phyloP scores from a whole-genome alignment of 30 jellyfish, hydroid and myxozoan species.

The Cassiopea andromeda region DNA sequence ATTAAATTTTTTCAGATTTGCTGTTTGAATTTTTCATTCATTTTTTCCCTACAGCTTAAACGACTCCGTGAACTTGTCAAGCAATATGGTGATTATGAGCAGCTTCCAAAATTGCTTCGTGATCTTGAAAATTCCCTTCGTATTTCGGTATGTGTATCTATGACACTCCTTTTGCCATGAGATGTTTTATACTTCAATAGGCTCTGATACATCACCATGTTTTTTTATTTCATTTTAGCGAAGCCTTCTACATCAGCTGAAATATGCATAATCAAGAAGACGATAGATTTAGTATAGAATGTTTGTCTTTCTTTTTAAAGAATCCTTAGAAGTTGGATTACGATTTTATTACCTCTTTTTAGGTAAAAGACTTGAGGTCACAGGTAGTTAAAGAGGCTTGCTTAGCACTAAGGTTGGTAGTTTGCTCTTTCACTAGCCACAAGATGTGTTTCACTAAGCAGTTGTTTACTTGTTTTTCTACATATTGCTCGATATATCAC shows the following conservation, averaged over 20 bases:
- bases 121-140: conserved; percentile 84
- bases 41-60: conserved; percentile 62
- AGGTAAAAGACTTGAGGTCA: conserved; percentile 95
- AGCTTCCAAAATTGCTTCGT: conserved; percentile 73
- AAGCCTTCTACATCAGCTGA: background rate
- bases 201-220: background rate
- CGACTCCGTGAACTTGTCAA: conserved; percentile 79
- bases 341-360: background rate
- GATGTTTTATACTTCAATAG: background rate
- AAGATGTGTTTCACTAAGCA: too few relatives aligned
- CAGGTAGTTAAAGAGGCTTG: conserved; percentile 84
- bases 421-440: too few relatives aligned
- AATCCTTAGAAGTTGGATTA: background rate
- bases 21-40: background rate
- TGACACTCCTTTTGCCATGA: background rate
- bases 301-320: too few relatives aligned
- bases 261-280: background rate
- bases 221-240: background rate
- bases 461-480: too few relatives aligned
- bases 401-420: conserved; percentile 78
- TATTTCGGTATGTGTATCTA: conserved; percentile 70
- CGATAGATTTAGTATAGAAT: too few relatives aligned
- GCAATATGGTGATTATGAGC: conserved; percentile 74
- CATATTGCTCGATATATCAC: too few relatives aligned
- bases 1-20: too few relatives aligned